Evolutionary conservation across 2,113 vertebrate species (phyloP).

Genomic region (Spheniscus mendiculus): DNA sequence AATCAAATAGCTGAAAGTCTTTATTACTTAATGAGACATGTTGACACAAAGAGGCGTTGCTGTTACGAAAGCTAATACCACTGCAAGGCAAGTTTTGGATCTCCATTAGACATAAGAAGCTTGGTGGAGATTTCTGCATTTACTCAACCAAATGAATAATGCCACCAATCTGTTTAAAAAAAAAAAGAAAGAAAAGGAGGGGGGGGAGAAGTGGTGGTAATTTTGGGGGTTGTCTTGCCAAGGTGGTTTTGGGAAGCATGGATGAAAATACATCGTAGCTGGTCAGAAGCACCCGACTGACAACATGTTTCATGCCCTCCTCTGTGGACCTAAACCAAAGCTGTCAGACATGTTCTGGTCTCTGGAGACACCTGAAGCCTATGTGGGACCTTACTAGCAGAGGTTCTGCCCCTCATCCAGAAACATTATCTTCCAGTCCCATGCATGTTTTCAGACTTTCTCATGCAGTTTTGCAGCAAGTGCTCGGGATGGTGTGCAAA

Average conservation of each 20-base stretch:
- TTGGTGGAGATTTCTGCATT: not conserved
- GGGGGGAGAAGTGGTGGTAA: not conserved
- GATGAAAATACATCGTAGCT: not conserved
- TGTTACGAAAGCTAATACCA: constrained; percentile 16
- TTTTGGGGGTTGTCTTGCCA: not conserved
- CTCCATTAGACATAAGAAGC: not conserved
- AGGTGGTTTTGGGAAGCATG: not conserved
- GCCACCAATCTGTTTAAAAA: not conserved
- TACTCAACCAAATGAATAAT: not conserved
- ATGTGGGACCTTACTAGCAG: not conserved
- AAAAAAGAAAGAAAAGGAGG: rapidly evolving
- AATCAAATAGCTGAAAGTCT: constrained; percentile 34
- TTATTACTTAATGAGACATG: constrained; percentile 39
- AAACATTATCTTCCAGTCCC: not conserved
- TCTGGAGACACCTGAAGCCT: not conserved
- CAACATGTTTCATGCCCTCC: not conserved
- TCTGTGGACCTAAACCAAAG: not conserved
- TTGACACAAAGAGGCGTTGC: constrained; percentile 11
- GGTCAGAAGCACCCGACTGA: not conserved
- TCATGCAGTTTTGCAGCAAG: not conserved
- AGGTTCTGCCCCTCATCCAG: not conserved
- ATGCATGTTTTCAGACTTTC: not conserved
- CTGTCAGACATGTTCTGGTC: not conserved
- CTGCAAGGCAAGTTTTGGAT: constrained; percentile 11
- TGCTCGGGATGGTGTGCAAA: rapidly evolving